These are phyloP conservation scores for Epistrophella euchroma DNA, from an alignment of 2,888 invertebrate species.

Conservation along the genomic window DNA sequence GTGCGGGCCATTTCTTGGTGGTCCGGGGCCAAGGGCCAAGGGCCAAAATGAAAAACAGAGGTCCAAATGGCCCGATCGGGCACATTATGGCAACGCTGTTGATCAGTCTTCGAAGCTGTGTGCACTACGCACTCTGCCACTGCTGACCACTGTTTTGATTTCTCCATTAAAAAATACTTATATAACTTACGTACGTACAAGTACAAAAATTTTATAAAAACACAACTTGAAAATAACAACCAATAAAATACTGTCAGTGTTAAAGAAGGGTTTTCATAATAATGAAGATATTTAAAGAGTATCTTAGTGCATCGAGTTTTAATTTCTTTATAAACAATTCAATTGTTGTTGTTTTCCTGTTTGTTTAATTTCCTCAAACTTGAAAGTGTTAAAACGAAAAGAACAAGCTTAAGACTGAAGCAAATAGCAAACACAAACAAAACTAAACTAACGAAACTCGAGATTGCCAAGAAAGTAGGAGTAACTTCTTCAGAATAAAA, in stretches of 20 bases:
- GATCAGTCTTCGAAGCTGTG: too few species aligned
- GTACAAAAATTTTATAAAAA: too few species aligned
- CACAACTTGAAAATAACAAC: neutral
- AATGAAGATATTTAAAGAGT: neutral
- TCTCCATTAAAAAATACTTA: too few species aligned
- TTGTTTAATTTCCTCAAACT: neutral
- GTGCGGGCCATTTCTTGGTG: too few species aligned
- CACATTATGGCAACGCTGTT: too few species aligned
- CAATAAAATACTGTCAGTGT: neutral
- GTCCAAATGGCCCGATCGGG: too few species aligned
- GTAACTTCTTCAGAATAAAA: conserved; percentile 8
- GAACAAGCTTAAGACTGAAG: neutral
- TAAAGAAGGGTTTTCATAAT: neutral
- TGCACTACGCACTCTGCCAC: too few species aligned
- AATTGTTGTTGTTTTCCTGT: neutral
- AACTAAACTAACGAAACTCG: neutral
- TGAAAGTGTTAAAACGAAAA: conserved; percentile 3
- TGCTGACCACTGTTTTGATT: too few species aligned
- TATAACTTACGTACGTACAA: too few species aligned
- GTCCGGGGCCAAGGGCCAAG: too few species aligned
- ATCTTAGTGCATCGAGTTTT: conserved; percentile 7
- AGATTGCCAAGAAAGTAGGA: conserved; percentile 6
- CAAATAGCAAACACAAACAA: conserved; percentile 6
- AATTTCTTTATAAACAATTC: neutral
- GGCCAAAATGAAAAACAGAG: too few species aligned